A percentile compares a stretch with the other conserved stretches of the same genome.
Conservation (phyloP, 2,888 invertebrate species). For the Sarcophaga rosellei region DNA sequence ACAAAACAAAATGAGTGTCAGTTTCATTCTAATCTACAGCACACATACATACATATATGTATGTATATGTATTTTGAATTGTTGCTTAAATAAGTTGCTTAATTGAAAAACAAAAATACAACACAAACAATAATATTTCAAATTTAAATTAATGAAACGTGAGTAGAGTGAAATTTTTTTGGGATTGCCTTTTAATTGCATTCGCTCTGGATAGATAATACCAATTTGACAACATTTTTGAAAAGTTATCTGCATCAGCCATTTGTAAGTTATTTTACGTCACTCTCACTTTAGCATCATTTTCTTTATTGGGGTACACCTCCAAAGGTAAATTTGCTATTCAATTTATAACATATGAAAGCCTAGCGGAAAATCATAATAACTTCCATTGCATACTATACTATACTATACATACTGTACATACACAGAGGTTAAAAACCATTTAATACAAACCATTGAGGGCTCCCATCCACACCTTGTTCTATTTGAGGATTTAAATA, state of each 20-base stretch:
- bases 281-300: not conserved
- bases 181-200: too few species aligned
- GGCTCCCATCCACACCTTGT: not conserved
- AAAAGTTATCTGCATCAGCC: too few species aligned
- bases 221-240: too few species aligned
- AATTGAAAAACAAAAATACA: too few species aligned
- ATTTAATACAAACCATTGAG: not conserved
- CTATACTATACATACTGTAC: not conserved
- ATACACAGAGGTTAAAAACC: not conserved
- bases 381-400: not conserved
- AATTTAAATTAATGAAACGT: too few species aligned
- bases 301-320: not conserved
- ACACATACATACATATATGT: too few species aligned
- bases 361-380: too few species aligned
- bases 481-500: not conserved
- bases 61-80: too few species aligned
- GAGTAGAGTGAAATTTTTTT: too few species aligned
- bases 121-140: too few species aligned
- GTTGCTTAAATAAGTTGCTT: too few species aligned
- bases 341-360: not conserved
- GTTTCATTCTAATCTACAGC: not conserved
- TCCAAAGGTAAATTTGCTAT: not conserved
- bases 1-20: slow-evolving; percentile 23
- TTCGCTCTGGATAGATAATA: too few species aligned
- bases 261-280: not conserved